Base-by-base conservation (phyloP, 1,140 invertebrate genomes). In the Aporrectodea caliginosa region DNA sequence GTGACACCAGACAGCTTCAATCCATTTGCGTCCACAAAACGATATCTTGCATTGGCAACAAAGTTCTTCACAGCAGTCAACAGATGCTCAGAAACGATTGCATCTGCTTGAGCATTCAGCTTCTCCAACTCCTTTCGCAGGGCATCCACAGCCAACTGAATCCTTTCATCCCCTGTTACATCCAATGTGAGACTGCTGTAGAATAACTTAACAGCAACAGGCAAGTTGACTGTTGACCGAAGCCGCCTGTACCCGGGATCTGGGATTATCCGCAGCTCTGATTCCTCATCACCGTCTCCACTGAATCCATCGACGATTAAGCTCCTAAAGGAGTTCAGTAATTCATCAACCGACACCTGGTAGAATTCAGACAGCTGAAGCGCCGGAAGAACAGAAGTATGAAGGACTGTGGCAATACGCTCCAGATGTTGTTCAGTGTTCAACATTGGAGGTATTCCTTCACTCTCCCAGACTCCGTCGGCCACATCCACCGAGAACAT, bases 21-120 rank as follows among this genome's bases (percentile, higher is more conserved):
- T 0, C 97, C 97, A 88, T 95, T 92, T 0, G 86, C 80, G 86
- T 95, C 92, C 1, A 99, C 90, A 80, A 87, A 88, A 31, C 87
- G 80, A 82, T 84, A 88, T 81, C 93, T 89, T 78, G 94, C 92
- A 76, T 93, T 93, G 16, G 94, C 92, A 75, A 98, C 89, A 81
- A 92, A 91, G 89, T 98, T 98, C 77, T 95, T 92, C 6, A 98
- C 88, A 22, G 94, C 96, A 82, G 91, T 91, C 82, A 91, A 90
- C 35, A 98, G 87, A 88, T 97, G 93, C 34, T 88, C 91, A 82
- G 92, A 91, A 35, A 96, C 86, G 84, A 93, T 90, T 69, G 91
- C 89, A 2, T 90, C 89, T 34, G 92, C 91, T 22, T 85, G 87
- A n/a, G 91, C 88, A 87, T 98, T 98, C 16, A 78, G 14, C 6